Percentiles rank a stretch among this genome's conserved stretches.
Conservation (phyloP, 1,140 invertebrate genomes). For the Drosophila tristis region DNA sequence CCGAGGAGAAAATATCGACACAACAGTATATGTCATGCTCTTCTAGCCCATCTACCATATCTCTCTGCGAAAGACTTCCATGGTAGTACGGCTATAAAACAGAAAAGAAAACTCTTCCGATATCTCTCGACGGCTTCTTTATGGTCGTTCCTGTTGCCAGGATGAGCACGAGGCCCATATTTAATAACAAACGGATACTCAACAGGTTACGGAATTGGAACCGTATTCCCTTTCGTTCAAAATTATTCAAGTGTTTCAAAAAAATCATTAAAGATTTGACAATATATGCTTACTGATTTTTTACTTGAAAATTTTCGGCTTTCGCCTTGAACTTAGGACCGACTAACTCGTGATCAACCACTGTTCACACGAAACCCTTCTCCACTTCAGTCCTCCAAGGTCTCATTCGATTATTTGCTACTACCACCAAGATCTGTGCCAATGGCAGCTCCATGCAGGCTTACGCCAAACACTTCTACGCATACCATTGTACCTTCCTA, state of each 20-base stretch:
- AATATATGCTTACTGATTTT: too few species aligned
- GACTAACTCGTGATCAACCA: slow-evolving; percentile 95
- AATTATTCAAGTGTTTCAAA: slow-evolving; percentile 33
- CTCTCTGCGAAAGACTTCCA: slow-evolving; percentile 38
- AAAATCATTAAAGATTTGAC: too few species aligned
- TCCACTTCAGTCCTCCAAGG: slow-evolving; percentile 84
- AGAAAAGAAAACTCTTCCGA: slow-evolving; percentile 64
- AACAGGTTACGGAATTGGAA: slow-evolving; percentile 90
- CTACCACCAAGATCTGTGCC: too few species aligned
- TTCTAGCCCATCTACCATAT: slow-evolving; percentile 33
- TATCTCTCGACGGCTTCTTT: slow-evolving; percentile 61
- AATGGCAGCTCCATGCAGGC: too few species aligned
- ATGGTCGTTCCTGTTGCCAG: slow-evolving; percentile 52
- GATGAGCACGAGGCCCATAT: slow-evolving; percentile 48
- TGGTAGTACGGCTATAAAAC: slow-evolving; percentile 54
- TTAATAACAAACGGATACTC: slow-evolving; percentile 66
- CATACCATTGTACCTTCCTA: too few species aligned
- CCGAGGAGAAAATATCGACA: slow-evolving; percentile 56
- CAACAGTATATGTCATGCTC: slow-evolving; percentile 51
- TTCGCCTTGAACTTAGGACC: slow-evolving; percentile 91
- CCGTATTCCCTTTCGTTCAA: slow-evolving; percentile 88
- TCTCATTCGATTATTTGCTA: too few species aligned
- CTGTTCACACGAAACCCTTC: slow-evolving; percentile 96
- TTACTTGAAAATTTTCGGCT: slow-evolving; percentile 58
- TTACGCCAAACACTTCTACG: too few species aligned